Evolutionary conservation across 1,140 invertebrate genomes (phyloP).

Genomic region (Caenorhabditis remanei): DNA sequence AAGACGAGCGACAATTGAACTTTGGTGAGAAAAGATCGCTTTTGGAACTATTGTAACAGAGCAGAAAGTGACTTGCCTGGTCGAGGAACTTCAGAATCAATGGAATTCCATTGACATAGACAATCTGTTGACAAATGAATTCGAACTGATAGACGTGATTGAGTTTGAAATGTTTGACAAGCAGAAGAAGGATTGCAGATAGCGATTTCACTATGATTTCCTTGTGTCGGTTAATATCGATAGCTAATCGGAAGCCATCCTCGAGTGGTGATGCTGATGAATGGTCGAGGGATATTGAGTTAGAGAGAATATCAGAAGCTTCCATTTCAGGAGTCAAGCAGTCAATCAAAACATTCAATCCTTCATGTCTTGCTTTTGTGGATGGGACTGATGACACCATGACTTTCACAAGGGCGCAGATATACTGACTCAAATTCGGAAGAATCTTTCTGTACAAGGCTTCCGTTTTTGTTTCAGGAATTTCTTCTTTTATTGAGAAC

Average conservation of each 20-base stretch:
- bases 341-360: conserved; percentile 97
- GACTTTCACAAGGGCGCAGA: conserved; percentile 85
- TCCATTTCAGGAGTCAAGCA: conserved; percentile 82
- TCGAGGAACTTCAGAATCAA: conserved; percentile 98
- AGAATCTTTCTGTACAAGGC: conserved; percentile 70
- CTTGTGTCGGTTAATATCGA: conserved; percentile 97
- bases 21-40: conserved; percentile 35
- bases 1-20: background rate
- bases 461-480: conserved; percentile 71
- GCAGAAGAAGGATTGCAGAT: conserved; percentile 90
- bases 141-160: conserved; percentile 98
- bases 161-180: conserved; percentile 98
- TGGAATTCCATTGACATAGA: conserved; percentile 93
- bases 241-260: conserved; percentile 95
- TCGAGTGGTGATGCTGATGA: conserved; percentile 80
- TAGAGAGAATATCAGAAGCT: conserved; percentile 74
- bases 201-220: conserved; percentile 98
- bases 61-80: conserved; percentile 80
- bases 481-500: conserved; percentile 74
- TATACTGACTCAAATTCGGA: conserved; percentile 73
- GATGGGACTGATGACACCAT: conserved; percentile 95
- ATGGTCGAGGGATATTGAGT: conserved; percentile 67
- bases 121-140: conserved; percentile 93
- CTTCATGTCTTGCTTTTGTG: conserved; percentile 96
- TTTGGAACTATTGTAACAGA: conserved; percentile 8